phyloP scores from a whole-genome alignment of 2,888 invertebrate species.

The Mythimna ferrago region DNA sequence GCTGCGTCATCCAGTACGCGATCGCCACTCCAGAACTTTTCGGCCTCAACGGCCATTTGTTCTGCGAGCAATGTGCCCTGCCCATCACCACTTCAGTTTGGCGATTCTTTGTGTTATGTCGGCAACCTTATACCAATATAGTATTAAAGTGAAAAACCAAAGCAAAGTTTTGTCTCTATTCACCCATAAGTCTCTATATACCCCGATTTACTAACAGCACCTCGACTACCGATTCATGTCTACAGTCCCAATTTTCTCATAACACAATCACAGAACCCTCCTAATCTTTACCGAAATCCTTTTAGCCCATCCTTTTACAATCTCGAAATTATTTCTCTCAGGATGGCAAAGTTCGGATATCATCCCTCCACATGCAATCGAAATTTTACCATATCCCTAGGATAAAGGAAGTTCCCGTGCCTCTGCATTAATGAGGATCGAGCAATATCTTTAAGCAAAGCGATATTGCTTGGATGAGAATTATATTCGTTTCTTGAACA shows the following conservation, averaged over 20 bases:
- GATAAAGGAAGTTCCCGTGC: conserved; percentile 44
- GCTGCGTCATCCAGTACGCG: no score
- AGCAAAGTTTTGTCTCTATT: no score
- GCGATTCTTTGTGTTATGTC: no score
- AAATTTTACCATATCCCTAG: conserved; percentile 33
- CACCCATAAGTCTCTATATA: no score
- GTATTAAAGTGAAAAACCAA: no score
- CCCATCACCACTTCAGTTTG: no score
- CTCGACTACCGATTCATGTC: no score
- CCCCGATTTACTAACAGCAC: no score
- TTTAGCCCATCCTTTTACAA: neutral
- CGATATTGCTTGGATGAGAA: neutral
- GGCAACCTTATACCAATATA: no score
- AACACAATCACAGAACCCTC: neutral
- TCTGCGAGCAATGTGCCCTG: no score
- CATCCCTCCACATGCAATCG: conserved; percentile 32
- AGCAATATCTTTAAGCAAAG: conserved; percentile 35
- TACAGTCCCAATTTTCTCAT: neutral
- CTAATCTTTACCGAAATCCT: conserved; percentile 1
- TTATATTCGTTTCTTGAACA: conserved; percentile 13
- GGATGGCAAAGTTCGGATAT: conserved; percentile 26
- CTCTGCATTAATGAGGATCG: conserved; percentile 46
- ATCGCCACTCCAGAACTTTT: no score
- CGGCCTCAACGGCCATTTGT: no score
- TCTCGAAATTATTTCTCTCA: conserved; percentile 30